phyloP scores from a whole-genome alignment of 2,113 vertebrate species.

The Tragelaphus scriptus region DNA sequence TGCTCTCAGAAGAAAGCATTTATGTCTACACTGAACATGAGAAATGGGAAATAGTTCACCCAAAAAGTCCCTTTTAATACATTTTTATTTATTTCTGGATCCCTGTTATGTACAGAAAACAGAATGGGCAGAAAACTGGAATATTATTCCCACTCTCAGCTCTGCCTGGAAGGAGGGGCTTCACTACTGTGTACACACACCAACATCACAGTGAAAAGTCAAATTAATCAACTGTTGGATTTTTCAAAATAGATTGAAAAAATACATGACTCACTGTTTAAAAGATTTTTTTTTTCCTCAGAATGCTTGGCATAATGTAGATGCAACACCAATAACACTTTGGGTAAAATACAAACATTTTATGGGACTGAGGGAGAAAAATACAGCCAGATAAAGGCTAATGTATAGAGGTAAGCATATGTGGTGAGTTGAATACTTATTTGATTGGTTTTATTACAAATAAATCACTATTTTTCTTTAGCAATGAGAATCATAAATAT shows the following conservation, averaged over 20 bases:
- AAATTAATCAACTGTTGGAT: not conserved
- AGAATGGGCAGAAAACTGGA: not conserved
- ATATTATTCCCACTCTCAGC: not conserved
- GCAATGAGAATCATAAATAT: not conserved
- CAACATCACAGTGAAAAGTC: not conserved
- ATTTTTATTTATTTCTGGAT: not conserved
- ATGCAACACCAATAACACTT: not conserved
- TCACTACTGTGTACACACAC: not conserved
- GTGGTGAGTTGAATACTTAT: not conserved
- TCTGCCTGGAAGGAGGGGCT: not conserved
- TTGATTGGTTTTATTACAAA: slow-evolving; percentile 26
- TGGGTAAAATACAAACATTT: not conserved
- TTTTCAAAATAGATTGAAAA: not conserved
- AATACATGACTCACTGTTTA: not conserved
- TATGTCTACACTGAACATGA: not conserved
- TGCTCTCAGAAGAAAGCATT: not conserved
- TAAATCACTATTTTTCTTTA: not conserved
- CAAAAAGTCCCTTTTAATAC: not conserved
- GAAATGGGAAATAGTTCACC: not conserved
- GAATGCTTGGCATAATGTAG: not conserved
- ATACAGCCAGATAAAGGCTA: not conserved
- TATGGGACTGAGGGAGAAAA: not conserved
- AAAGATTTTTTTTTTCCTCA: not conserved
- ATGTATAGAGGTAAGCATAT: not conserved
- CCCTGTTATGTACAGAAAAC: not conserved